Evolutionary conservation across 1,140 invertebrate species (phyloP), one percentile per base, ranked within the genome.

Genomic region (Pseudobourletiella spinata): DNA sequence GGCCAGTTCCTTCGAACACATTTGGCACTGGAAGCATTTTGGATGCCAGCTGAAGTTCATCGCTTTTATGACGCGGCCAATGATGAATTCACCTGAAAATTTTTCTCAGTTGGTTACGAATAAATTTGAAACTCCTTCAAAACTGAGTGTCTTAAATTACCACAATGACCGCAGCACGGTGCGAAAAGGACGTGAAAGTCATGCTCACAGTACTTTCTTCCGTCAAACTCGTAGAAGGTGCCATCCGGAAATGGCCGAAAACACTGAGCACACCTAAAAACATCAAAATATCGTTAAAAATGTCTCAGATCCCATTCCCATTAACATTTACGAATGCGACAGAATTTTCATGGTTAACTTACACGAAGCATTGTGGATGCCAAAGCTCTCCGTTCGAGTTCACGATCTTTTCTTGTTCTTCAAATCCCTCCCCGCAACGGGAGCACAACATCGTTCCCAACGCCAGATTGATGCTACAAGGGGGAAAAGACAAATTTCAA

Each of bases 291-390:
- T n/a, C n/a, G n/a, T n/a, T n/a, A n/a, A n/a, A n/a, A n/a, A n/a
- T n/a, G n/a, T n/a, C n/a, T n/a, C n/a, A n/a, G n/a, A n/a, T n/a
- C n/a, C n/a, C n/a, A n/a, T n/a, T n/a, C n/a, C n/a, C n/a, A n/a
- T n/a, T n/a, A n/a, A n/a, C n/a, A n/a, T n/a, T n/a, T n/a, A n/a
- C n/a, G n/a, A n/a, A n/a, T n/a, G n/a, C n/a, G n/a, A n/a, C n/a
- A n/a, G n/a, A n/a, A n/a, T 59, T 51, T 60, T 30, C 48, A 4
- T 43, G n/a, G n/a, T 39, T 8, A 22, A 67, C 89, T 89, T 83
- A 98, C 92, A 99, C 96, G 83, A 99, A 99, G 77, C 96, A 99
- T 69, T 95, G 86, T 8, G 91, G 90, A 80, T 99, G 97, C 95
- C 94, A 99, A 35, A 98, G 80, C 79, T 98, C 91, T 63, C 95